These are phyloP conservation scores for Platyscapa corneri DNA, from an alignment of 1,140 invertebrate genomes.

Conservation along the genomic window DNA sequence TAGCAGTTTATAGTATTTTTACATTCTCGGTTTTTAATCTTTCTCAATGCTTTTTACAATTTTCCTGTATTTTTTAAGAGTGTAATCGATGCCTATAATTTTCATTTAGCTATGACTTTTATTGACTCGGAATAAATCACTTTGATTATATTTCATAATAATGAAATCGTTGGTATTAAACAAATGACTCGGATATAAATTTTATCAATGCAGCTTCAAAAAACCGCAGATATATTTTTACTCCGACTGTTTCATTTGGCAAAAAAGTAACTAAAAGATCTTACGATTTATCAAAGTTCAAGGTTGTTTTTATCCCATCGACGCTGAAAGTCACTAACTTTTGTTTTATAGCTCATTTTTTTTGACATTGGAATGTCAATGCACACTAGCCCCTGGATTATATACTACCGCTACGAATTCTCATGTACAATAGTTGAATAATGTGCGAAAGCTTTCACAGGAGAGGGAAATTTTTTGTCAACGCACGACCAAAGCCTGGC, in stretches of 20 bases:
- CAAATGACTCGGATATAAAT: neutral
- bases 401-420: too few species aligned
- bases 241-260: neutral
- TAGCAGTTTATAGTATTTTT: neutral
- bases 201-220: neutral
- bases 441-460: too few species aligned
- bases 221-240: neutral
- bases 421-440: too few species aligned
- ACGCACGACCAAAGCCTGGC: too few species aligned
- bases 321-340: neutral
- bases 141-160: neutral
- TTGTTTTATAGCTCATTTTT: neutral
- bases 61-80: neutral
- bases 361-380: neutral
- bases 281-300: neutral
- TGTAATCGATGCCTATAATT: neutral
- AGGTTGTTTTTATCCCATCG: neutral
- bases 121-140: constrained; percentile 7
- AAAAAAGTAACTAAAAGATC: constrained; percentile 6
- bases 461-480: too few species aligned
- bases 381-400: neutral
- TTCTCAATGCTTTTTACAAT: neutral
- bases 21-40: neutral
- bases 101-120: neutral
- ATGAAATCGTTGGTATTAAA: neutral